A percentile compares a stretch with the other conserved stretches of the same genome.
Conservation (phyloP, 2,113 vertebrate species). For the Narcine bancroftii region DNA sequence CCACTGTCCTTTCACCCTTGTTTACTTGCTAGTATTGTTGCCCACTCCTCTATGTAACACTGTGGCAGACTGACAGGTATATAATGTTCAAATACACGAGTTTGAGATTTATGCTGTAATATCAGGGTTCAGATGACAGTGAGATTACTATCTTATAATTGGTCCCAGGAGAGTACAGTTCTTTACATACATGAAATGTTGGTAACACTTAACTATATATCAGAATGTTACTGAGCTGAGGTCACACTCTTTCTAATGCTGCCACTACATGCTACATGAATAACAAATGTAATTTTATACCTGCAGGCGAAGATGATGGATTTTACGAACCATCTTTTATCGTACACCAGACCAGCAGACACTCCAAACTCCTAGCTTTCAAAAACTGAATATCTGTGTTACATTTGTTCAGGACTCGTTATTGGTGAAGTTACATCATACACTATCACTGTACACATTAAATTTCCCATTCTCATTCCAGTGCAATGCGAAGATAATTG, state of each 20-base stretch:
- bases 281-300: not conserved
- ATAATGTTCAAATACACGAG: not conserved
- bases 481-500: no score
- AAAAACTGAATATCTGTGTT: not conserved
- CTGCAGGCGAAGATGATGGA: not conserved
- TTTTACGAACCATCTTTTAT: not conserved
- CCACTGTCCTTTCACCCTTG: not conserved
- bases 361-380: not conserved
- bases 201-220: not conserved
- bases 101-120: not conserved
- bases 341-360: not conserved
- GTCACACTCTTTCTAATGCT: not conserved
- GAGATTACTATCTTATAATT: constrained; percentile 6
- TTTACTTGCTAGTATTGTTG: not conserved
- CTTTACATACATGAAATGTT: constrained; percentile 4
- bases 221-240: not conserved
- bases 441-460: not conserved
- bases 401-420: not conserved
- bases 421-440: not conserved
- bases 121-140: constrained; percentile 18
- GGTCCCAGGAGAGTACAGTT: not conserved
- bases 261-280: constrained; percentile 22
- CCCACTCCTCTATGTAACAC: not conserved
- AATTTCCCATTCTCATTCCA: not conserved
- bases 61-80: not conserved